These are phyloP conservation scores for Agrochola macilenta DNA, from an alignment of 2,888 invertebrate genomes.

Conservation along the genomic window DNA sequence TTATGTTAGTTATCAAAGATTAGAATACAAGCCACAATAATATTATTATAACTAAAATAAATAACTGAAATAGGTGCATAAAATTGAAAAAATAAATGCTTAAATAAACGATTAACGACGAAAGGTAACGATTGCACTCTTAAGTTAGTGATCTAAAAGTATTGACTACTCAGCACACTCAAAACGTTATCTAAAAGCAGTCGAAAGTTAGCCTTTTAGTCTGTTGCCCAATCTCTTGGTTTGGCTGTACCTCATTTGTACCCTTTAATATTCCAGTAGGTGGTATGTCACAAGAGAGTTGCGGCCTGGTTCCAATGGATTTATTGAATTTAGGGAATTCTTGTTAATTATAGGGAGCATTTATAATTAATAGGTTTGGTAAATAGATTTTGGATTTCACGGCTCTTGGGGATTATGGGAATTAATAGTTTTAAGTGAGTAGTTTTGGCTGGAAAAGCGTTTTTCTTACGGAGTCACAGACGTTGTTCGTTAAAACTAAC, in stretches of 20 bases:
- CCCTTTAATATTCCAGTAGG: constrained; percentile 66
- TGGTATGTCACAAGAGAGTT: constrained; percentile 58
- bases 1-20: no score
- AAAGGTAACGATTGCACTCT: no score
- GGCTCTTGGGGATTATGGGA: constrained; percentile 12
- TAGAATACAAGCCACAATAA: no score
- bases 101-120: no score
- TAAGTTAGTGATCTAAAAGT: neutral
- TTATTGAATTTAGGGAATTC: constrained; percentile 62
- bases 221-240: neutral
- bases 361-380: constrained; percentile 48
- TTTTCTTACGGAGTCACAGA: neutral
- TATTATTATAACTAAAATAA: no score
- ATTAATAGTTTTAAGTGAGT: constrained; percentile 17
- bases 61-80: no score
- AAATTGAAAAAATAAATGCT: no score
- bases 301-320: constrained; percentile 38
- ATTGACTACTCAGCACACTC: neutral
- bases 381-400: constrained; percentile 47
- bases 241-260: constrained; percentile 59
- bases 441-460: constrained; percentile 3
- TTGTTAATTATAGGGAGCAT: constrained; percentile 55
- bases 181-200: neutral
- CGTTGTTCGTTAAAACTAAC: neutral
- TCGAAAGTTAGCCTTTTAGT: neutral